Percentiles rank a stretch among this genome's conserved stretches.
phyloP scores from a whole-genome alignment of 2,113 vertebrate genomes.

The Alouatta palliata region DNA sequence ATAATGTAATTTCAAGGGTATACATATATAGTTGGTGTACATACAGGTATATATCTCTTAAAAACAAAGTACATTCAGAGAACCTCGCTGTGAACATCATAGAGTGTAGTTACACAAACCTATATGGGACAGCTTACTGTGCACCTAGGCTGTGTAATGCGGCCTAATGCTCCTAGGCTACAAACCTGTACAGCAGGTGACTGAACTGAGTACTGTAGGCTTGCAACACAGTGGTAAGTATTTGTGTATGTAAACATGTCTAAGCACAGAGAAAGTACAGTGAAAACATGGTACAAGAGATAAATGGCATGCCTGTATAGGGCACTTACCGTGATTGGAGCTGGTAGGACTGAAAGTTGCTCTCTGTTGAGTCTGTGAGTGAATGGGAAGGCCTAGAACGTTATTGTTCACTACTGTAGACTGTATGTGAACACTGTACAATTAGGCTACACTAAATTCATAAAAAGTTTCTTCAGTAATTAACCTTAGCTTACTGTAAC shows the following conservation, averaged over 20 bases:
- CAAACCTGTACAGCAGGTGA: not conserved
- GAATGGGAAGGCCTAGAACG: not conserved
- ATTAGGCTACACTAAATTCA: not conserved
- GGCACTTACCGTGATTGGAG: not conserved
- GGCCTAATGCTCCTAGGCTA: not conserved
- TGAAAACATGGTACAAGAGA: not conserved
- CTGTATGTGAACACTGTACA: not conserved
- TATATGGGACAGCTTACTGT: not conserved
- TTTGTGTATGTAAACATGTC: not conserved
- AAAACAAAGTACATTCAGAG: not conserved
- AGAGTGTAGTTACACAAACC: not conserved
- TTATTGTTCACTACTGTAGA: not conserved
- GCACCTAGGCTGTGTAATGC: not conserved
- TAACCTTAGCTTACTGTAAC: not conserved
- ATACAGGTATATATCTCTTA: not conserved
- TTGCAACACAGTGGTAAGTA: not conserved
- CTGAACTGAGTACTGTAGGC: not conserved
- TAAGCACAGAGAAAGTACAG: not conserved
- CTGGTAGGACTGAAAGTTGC: not conserved
- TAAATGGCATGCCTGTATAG: not conserved
- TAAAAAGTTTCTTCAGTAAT: not conserved
- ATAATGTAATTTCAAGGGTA: not conserved
- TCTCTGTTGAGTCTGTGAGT: not conserved
- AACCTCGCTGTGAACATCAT: not conserved
- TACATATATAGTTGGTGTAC: too few relatives aligned